A percentile compares a stretch with the other conserved stretches of the same genome.
Evolutionary conservation across 1,140 invertebrate species (phyloP).

Genomic region (Acyrthosiphon pisum): DNA sequence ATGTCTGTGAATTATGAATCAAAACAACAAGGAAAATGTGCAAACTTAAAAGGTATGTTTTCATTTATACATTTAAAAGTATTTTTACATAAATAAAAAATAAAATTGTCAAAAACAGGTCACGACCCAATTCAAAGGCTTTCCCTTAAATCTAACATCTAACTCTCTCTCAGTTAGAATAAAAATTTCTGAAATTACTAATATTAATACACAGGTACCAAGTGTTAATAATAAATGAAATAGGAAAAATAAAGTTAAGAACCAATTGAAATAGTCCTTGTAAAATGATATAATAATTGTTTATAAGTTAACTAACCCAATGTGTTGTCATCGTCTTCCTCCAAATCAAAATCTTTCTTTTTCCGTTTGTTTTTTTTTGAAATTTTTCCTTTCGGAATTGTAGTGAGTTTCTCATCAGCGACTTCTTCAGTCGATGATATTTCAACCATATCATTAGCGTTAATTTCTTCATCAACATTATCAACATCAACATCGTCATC

Average conservation of each 20-base stretch:
- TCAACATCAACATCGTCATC: not conserved
- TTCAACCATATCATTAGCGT: not conserved
- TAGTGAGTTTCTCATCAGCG: not conserved
- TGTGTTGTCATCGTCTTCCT: not conserved
- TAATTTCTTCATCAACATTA: not conserved
- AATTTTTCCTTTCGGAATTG: not conserved
- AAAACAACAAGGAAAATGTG: too few relatives aligned
- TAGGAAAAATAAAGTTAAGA: not conserved
- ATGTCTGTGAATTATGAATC: too few relatives aligned
- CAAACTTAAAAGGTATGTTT: too few relatives aligned
- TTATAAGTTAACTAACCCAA: not conserved
- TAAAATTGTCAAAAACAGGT: too few relatives aligned
- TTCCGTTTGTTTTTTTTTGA: constrained; percentile 44
- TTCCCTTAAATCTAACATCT: not conserved
- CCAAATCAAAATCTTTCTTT: constrained; percentile 31
- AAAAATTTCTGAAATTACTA: not conserved
- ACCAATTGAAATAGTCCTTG: not conserved
- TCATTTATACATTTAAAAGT: too few relatives aligned
- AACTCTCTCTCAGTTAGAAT: not conserved
- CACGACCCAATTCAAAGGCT: too few relatives aligned
- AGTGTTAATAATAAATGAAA: not conserved
- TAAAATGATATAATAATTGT: not conserved
- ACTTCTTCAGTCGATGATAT: not conserved
- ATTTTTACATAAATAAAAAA: too few relatives aligned
- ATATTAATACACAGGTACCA: not conserved